Evolutionary conservation across 2,113 vertebrate genomes (phyloP).

Genomic region (Passer domesticus): DNA sequence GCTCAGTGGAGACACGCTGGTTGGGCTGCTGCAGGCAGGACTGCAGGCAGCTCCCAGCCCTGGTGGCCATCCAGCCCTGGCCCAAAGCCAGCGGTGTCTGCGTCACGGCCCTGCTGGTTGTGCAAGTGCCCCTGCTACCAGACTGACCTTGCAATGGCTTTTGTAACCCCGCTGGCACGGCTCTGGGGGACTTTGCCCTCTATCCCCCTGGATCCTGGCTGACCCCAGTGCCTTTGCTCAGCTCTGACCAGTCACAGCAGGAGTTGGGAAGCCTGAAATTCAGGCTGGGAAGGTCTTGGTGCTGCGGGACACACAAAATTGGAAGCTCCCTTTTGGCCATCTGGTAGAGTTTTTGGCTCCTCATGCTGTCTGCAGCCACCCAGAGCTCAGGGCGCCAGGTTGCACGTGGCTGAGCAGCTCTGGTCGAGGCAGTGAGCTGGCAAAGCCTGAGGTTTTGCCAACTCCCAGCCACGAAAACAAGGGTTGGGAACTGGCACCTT

Average conservation of each 20-base stretch:
- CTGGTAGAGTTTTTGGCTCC: not conserved
- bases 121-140: not conserved
- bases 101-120: not conserved
- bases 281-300: not conserved
- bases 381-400: not conserved
- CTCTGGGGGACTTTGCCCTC: not conserved
- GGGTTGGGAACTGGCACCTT: not conserved
- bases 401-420: not conserved
- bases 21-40: not conserved
- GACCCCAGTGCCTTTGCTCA: not conserved
- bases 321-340: not conserved
- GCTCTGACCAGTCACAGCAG: rapidly evolving
- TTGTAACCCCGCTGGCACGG: rapidly evolving
- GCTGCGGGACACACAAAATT: not conserved
- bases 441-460: not conserved
- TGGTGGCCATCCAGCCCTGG: not conserved
- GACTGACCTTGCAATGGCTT: rapidly evolving
- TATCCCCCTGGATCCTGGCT: rapidly evolving
- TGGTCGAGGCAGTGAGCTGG: not conserved
- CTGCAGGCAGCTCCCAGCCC: not conserved
- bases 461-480: not conserved
- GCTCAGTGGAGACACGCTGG: rapidly evolving
- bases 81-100: not conserved
- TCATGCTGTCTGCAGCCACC: not conserved
- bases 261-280: rapidly evolving